Conservation (phyloP, 2,888 invertebrate genomes). For the Stictocephala bisonia region DNA sequence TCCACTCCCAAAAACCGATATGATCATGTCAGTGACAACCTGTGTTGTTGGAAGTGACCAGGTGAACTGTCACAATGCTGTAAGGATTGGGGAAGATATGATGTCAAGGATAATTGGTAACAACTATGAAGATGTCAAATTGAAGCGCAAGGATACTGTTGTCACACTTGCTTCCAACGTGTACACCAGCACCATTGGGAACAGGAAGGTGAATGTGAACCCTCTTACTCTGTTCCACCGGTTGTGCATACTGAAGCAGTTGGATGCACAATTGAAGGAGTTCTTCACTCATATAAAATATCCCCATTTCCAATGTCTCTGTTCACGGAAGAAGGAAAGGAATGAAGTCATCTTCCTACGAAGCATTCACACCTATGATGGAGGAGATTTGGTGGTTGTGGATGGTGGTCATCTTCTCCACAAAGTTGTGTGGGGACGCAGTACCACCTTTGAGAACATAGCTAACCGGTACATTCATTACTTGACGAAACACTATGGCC, state of each 20-base stretch:
- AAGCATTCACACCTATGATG: conserved; percentile 42
- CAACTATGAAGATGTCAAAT: conserved; percentile 39
- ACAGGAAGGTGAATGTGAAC: conserved; percentile 52
- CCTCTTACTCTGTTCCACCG: conserved; percentile 56
- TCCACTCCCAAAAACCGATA: conserved; percentile 54
- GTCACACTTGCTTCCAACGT: conserved; percentile 43
- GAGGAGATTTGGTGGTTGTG: conserved; percentile 6
- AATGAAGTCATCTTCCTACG: conserved; percentile 49
- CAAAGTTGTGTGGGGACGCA: conserved; percentile 41
- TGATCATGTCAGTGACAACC: conserved; percentile 51
- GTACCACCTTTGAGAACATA: conserved; percentile 52
- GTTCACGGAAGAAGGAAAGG: conserved; percentile 57
- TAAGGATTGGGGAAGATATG: conserved; percentile 49
- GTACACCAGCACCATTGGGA: conserved; percentile 47
- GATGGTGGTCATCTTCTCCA: conserved; percentile 17
- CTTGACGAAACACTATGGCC: conserved; percentile 54
- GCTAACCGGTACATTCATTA: conserved; percentile 56
- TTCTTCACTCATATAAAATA: conserved; percentile 56
- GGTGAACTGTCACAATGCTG: conserved; percentile 55
- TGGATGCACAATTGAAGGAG: conserved; percentile 52
- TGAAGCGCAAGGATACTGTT: conserved; percentile 38
- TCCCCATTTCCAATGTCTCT: conserved; percentile 54
- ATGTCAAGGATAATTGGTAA: conserved; percentile 53
- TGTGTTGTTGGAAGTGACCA: conserved; percentile 52
- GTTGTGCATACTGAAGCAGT: conserved; percentile 48